Conservation (phyloP, 2,888 invertebrate genomes). For the Terebella lapidaria region DNA sequence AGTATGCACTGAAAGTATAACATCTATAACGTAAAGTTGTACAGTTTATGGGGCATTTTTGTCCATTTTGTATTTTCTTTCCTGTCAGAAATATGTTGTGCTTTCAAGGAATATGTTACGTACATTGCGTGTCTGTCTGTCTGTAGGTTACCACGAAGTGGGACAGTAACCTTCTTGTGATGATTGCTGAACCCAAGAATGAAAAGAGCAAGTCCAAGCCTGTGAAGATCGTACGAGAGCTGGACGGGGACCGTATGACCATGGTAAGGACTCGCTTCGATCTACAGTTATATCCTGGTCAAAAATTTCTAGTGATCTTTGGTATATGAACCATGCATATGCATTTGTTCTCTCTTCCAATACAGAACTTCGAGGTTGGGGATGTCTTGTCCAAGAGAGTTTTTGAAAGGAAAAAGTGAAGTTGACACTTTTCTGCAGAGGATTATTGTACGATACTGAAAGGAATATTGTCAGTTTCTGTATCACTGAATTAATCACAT, state of each 20-base stretch:
- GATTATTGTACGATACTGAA: not conserved
- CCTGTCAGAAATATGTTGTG: no score
- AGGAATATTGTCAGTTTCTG: not conserved
- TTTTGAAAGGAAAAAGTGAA: not conserved
- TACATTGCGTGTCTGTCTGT: not conserved
- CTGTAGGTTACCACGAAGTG: not conserved
- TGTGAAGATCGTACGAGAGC: slow-evolving; percentile 3
- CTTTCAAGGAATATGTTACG: no score
- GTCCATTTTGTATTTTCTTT: no score
- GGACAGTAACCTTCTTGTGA: slow-evolving; percentile 10
- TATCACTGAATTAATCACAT: no score
- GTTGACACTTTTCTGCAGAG: not conserved
- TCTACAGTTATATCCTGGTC: no score
- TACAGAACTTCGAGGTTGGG: not conserved
- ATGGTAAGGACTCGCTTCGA: slow-evolving; percentile 3
- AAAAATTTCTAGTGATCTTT: no score
- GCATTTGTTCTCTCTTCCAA: no score
- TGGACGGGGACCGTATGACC: slow-evolving; percentile 6
- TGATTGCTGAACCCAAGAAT: slow-evolving; percentile 5
- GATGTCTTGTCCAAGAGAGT: not conserved
- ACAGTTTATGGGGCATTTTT: not conserved
- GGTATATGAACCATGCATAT: no score
- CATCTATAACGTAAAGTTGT: not conserved
- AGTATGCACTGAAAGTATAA: not conserved
- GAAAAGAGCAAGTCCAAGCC: slow-evolving; percentile 3